Percentiles rank a stretch among this genome's conserved stretches.
phyloP scores from a whole-genome alignment of 2,797 vertebrate genomes.

The Pteropus rufus region DNA sequence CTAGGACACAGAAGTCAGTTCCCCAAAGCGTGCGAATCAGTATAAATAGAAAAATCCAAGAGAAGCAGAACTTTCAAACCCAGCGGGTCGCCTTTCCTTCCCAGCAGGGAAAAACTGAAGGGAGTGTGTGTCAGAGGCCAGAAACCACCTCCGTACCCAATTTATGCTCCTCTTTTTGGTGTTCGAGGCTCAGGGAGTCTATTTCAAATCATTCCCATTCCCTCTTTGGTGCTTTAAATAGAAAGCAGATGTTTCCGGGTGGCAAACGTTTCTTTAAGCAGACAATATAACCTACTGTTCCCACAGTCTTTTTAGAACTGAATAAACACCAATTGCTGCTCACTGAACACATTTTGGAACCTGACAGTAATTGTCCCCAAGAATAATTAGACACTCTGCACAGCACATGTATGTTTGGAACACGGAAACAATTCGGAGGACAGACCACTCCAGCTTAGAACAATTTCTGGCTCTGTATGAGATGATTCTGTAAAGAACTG shows the following conservation, averaged over 20 bases:
- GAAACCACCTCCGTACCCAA: constrained; percentile 21
- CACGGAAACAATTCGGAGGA: neutral
- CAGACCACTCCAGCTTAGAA: neutral
- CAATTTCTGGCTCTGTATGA: neutral
- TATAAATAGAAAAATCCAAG: constrained; percentile 46
- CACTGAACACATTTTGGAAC: constrained; percentile 61
- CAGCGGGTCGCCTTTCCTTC: neutral
- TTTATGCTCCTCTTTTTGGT: constrained; percentile 5
- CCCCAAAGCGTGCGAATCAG: neutral
- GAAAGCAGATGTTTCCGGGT: constrained; percentile 75
- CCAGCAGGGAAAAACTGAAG: neutral
- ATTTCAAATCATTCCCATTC: constrained; percentile 39
- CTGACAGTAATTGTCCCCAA: constrained; percentile 69
- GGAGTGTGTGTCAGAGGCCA: neutral
- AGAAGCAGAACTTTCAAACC: constrained; percentile 14
- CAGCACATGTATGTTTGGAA: constrained; percentile 36
- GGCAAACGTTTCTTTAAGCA: constrained; percentile 45
- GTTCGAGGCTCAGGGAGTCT: neutral
- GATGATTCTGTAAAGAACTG: constrained; percentile 45
- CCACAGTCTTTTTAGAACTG: constrained; percentile 45
- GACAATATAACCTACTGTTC: constrained; percentile 64
- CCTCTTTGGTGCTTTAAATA: constrained; percentile 67
- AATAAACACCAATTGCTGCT: constrained; percentile 68
- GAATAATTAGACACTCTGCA: constrained; percentile 66
- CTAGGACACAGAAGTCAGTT: constrained; percentile 48